These are phyloP conservation scores for Pemphredon lugubris DNA, from an alignment of 2,888 invertebrate species.

Conservation along the genomic window DNA sequence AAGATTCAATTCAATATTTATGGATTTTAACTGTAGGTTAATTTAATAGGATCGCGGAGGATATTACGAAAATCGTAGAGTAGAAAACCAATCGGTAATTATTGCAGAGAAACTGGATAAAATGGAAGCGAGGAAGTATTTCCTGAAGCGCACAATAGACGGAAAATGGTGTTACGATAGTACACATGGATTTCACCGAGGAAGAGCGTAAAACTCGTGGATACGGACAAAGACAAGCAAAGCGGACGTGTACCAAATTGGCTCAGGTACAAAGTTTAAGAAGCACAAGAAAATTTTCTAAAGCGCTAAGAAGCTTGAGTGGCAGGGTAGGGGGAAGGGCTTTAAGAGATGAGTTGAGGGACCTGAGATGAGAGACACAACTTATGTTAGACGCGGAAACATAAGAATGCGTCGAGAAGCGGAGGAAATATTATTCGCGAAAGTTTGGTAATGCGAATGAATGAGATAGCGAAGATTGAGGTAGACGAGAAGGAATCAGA, in stretches of 20 bases:
- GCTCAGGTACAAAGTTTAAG: conserved; percentile 53
- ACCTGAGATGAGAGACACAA: conserved; percentile 35
- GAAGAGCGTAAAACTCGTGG: conserved; percentile 27
- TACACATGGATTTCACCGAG: conserved; percentile 11
- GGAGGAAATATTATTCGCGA: conserved; percentile 45
- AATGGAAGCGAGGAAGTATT: not conserved
- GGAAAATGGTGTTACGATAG: conserved; percentile 11
- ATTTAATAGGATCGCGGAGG: too few species aligned
- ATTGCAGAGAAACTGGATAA: too few species aligned
- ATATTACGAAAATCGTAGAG: too few species aligned
- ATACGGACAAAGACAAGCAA: conserved; percentile 38
- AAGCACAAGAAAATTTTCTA: conserved; percentile 61
- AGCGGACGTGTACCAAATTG: conserved; percentile 46
- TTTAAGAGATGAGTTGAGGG: conserved; percentile 33
- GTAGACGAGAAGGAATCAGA: conserved; percentile 28
- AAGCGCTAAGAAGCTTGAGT: conserved; percentile 53
- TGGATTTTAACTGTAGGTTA: too few species aligned
- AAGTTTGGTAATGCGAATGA: conserved; percentile 40
- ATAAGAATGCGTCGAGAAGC: conserved; percentile 44
- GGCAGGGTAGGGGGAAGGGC: conserved; percentile 16
- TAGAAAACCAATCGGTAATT: too few species aligned
- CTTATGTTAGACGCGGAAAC: conserved; percentile 46
- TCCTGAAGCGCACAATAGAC: not conserved
- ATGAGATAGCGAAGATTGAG: conserved; percentile 31
- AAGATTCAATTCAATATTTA: too few species aligned